These are phyloP conservation scores for Amaurobius ferox DNA, from an alignment of 2,888 invertebrate genomes.

Conservation along the genomic window DNA sequence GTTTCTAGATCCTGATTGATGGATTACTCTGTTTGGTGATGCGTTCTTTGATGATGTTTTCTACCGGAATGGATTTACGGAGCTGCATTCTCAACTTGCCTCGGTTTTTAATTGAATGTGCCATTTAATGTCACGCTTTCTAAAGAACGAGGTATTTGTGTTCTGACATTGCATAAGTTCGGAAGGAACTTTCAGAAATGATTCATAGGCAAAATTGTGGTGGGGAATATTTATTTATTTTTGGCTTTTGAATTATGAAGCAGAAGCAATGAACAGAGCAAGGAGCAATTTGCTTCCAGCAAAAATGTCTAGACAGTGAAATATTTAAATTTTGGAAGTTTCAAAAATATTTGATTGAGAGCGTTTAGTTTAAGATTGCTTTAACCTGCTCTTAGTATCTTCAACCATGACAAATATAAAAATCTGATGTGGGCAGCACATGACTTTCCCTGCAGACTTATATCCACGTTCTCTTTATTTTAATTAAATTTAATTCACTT, in stretches of 20 bases:
- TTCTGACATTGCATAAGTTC: not conserved
- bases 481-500: too few relatives aligned
- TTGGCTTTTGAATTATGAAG: not conserved
- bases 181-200: too few relatives aligned
- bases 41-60: not conserved
- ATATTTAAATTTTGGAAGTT: not conserved
- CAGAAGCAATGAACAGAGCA: not conserved
- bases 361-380: too few relatives aligned
- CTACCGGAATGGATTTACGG: not conserved
- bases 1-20: conserved; percentile 1
- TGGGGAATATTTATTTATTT: too few relatives aligned
- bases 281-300: not conserved
- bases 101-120: not conserved
- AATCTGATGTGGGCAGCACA: too few relatives aligned
- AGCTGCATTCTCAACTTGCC: not conserved
- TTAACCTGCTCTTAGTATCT: too few relatives aligned
- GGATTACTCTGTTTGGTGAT: not conserved
- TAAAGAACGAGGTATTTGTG: not conserved
- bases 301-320: not conserved
- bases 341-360: too few relatives aligned
- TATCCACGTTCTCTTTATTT: too few relatives aligned
- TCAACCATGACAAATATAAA: too few relatives aligned
- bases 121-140: not conserved
- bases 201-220: too few relatives aligned
- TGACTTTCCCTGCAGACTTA: too few relatives aligned